Base-by-base conservation (phyloP, 2,888 invertebrate genomes). In the Seira musarum region DNA sequence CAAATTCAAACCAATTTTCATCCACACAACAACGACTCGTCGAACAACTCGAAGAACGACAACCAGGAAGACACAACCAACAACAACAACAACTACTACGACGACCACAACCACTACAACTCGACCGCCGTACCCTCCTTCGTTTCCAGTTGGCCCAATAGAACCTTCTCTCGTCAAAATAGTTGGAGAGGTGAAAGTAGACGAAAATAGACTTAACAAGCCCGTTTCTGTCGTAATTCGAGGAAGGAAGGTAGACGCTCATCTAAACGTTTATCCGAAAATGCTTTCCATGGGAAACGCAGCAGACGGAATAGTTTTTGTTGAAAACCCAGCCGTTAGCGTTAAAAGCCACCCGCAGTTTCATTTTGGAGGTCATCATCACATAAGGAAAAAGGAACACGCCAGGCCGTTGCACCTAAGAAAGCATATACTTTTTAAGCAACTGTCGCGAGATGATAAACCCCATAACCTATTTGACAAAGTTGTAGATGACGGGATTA, bases 131-230 rank as follows among this genome's bases (percentile, higher is more conserved):
- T 25, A 10, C 30, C 40, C 57, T 17, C 19, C 74, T 1, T 13
- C 46, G 21, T 30, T 24, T 1, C 68, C 75, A n/a, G 22, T 68
- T 25, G 61, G 46, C 15, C 40, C 60, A n/a, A n/a, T n/a, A n/a
- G n/a, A n/a, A n/a, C n/a, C n/a, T 40, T 40, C 40, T 40, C 40
- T 46, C 1, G 74, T 82, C 1, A 73, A 64, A 25, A 69, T 80
- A 15, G 49, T 70, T 10, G 82, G 80, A 5, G 82, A 82, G 71
- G 71, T 82, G 13, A 66, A 70, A n/a, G n/a, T 82, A 1, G 76
- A 80, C 21, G 82, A 82, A 46, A 71, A 76, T 17, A 57, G 60
- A n/a, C 63, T 82, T 8, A 3, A 60, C 2, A 64, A 80, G 25
- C 82, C 82, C 0, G 30, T 82, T 1, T 72, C 80, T 15, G 80